Percentiles rank a stretch among this genome's conserved stretches.
Evolutionary conservation across 37 sponge, comb jelly and placozoan genomes (phyloP).

Genomic region (Cliona cf. orientalis): DNA sequence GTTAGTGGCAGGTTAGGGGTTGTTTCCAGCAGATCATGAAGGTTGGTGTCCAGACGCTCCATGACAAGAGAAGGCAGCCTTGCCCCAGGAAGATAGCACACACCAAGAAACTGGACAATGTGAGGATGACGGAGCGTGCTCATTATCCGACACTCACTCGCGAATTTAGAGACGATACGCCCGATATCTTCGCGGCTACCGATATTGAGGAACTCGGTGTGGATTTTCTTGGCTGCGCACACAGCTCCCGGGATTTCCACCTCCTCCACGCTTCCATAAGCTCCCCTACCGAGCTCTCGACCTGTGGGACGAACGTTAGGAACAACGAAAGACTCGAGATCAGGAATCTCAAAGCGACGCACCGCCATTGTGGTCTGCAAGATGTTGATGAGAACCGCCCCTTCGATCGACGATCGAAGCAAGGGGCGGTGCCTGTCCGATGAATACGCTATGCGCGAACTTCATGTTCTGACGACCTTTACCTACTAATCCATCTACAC

Average conservation of each 20-base stretch:
- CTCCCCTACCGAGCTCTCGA: conserved; percentile 12
- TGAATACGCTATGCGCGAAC: too few relatives aligned
- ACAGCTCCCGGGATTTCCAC: conserved; percentile 28
- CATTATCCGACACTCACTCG: conserved; percentile 30
- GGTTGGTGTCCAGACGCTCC: conserved; percentile 36
- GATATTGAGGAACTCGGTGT: neutral
- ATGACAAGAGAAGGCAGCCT: conserved; percentile 53
- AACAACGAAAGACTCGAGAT: too few relatives aligned
- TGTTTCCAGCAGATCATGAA: conserved; percentile 16
- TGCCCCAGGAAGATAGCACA: neutral
- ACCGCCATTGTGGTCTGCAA: too few relatives aligned
- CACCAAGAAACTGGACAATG: conserved; percentile 68
- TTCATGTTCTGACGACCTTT: too few relatives aligned
- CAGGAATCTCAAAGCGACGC: too few relatives aligned
- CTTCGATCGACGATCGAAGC: too few relatives aligned
- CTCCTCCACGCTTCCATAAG: conserved; percentile 43
- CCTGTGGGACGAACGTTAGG: neutral
- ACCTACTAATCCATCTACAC: too few relatives aligned
- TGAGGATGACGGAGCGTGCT: conserved; percentile 56
- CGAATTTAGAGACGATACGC: conserved; percentile 9
- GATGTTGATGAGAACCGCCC: too few relatives aligned
- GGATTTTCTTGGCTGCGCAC: conserved; percentile 52
- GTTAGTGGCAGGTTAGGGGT: conserved; percentile 4
- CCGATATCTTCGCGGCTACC: neutral
- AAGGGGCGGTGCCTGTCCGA: too few relatives aligned